These are phyloP conservation scores for Falco punctatus DNA, from an alignment of 2,113 vertebrate species.

Conservation along the genomic window DNA sequence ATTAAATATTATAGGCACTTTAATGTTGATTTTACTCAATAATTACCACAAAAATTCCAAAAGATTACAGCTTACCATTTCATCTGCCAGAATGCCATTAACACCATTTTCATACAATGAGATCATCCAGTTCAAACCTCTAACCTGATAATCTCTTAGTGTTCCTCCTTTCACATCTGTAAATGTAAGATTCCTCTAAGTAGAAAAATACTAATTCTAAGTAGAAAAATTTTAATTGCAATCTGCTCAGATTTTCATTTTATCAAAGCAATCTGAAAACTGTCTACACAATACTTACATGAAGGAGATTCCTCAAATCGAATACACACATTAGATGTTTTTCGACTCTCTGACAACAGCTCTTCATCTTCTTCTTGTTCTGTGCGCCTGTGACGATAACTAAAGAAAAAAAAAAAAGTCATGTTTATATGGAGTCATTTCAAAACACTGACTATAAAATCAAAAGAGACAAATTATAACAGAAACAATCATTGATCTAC, in stretches of 20 bases:
- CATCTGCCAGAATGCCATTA: conserved; percentile 91
- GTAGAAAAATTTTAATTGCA: neutral
- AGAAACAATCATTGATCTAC: neutral
- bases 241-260: neutral
- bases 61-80: conserved; percentile 83
- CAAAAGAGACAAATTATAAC: neutral
- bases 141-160: conserved; percentile 88
- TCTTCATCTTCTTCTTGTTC: conserved; percentile 92
- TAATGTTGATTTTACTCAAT: neutral
- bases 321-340: conserved; percentile 83
- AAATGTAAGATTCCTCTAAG: conserved; percentile 56
- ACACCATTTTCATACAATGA: conserved; percentile 92
- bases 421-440: neutral
- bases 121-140: conserved; percentile 92
- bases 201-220: neutral
- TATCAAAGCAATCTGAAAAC: neutral
- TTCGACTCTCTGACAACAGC: conserved; percentile 85
- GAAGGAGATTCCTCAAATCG: conserved; percentile 90
- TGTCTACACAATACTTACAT: conserved; percentile 72
- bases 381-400: conserved; percentile 86
- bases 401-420: conserved; percentile 26
- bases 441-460: neutral
- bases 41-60: neutral
- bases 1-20: neutral
- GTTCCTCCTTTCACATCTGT: conserved; percentile 89